These are phyloP conservation scores for Lacerta viridis DNA, from an alignment of 2,797 vertebrate genomes.

Conservation along the genomic window DNA sequence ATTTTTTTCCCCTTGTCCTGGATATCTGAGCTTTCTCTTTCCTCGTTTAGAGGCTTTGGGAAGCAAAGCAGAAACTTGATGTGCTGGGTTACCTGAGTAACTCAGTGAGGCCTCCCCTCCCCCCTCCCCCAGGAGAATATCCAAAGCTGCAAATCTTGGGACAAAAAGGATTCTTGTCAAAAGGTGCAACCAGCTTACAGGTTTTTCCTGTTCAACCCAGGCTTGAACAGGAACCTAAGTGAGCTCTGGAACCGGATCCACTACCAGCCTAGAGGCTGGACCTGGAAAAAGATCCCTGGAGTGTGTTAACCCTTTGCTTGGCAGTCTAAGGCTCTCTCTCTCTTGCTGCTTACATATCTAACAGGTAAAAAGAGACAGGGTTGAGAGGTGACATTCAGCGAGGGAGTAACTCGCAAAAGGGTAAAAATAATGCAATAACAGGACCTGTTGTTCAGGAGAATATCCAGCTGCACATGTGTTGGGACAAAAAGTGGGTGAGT, in stretches of 20 bases:
- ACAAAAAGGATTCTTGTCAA: no score
- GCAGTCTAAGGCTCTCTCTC: background rate
- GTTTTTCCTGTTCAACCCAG: conserved; percentile 71
- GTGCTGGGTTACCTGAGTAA: conserved; percentile 23
- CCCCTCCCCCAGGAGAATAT: no score
- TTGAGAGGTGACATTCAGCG: background rate
- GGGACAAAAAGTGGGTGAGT: background rate
- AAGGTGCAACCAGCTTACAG: conserved; percentile 57
- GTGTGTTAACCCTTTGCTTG: conserved; percentile 44
- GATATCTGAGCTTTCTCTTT: conserved; percentile 15
- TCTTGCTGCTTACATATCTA: no score
- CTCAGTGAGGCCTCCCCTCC: conserved; percentile 42
- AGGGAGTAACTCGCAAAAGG: background rate
- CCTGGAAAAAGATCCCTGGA: background rate
- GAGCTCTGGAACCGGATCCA: conserved; percentile 64
- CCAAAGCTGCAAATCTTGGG: no score
- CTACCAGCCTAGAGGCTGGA: conserved; percentile 47
- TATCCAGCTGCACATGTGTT: background rate
- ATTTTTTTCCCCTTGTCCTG: background rate
- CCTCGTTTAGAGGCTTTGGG: conserved; percentile 29
- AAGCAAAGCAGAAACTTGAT: conserved; percentile 12
- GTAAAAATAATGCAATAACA: background rate
- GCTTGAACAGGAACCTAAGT: conserved; percentile 50
- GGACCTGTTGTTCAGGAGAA: background rate
- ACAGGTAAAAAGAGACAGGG: background rate